Conservation (phyloP, 2,113 vertebrate genomes). For the Hassar affinis region DNA sequence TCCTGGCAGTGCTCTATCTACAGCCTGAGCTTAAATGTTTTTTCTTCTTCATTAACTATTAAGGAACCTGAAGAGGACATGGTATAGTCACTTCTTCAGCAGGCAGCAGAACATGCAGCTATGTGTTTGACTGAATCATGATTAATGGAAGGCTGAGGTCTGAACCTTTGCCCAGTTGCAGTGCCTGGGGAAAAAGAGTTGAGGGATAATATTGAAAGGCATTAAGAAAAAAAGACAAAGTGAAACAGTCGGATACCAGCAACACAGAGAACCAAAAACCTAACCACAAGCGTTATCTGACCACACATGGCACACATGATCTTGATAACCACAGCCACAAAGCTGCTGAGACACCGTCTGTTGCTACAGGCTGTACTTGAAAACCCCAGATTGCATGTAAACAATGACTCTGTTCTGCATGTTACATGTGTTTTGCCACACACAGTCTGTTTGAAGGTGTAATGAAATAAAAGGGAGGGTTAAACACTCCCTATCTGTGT, state of each 20-base stretch:
- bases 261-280: neutral
- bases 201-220: neutral
- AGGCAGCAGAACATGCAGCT: neutral
- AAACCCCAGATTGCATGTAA: constrained; percentile 6
- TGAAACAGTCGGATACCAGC: neutral
- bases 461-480: neutral
- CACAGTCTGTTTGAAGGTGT: constrained; percentile 37
- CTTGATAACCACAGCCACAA: neutral
- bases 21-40: neutral
- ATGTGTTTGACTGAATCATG: constrained; percentile 11
- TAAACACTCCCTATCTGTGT: constrained; percentile 14
- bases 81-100: neutral
- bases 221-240: neutral
- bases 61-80: neutral
- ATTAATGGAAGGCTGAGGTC: neutral
- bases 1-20: constrained; percentile 5
- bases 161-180: neutral
- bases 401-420: constrained; percentile 1
- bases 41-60: constrained; percentile 21
- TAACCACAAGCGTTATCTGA: neutral
- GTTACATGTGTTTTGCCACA: constrained; percentile 25
- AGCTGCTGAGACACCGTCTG: neutral
- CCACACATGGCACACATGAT: neutral
- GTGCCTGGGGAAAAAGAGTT: neutral
- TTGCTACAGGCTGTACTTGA: neutral